phyloP scores from a whole-genome alignment of 2,797 vertebrate species.

The Channa striata region DNA sequence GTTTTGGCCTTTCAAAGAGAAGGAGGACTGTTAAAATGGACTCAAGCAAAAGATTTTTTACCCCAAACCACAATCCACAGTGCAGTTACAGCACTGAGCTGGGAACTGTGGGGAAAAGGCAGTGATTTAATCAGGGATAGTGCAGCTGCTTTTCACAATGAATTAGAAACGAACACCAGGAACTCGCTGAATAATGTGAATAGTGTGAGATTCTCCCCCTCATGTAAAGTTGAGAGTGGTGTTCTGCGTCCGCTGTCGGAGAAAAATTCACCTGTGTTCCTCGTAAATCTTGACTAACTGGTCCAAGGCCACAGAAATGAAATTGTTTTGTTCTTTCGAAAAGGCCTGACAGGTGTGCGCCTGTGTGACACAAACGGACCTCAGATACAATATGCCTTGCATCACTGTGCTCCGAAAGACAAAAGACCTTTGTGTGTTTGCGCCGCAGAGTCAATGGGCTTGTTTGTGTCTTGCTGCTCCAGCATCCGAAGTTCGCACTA shows the following conservation, averaged over 20 bases:
- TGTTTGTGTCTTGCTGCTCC: conserved; percentile 50
- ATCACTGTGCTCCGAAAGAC: conserved; percentile 38
- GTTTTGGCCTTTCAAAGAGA: not conserved
- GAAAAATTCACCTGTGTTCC: conserved; percentile 10
- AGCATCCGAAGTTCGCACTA: conserved; percentile 45
- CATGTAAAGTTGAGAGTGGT: not conserved
- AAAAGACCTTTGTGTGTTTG: conserved; percentile 63
- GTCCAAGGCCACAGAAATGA: not conserved
- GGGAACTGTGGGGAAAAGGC: conserved; percentile 26
- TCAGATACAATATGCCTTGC: conserved; percentile 34
- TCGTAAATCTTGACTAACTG: conserved; percentile 13
- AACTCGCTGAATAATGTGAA: not conserved
- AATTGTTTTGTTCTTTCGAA: not conserved
- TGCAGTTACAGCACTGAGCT: conserved; percentile 1
- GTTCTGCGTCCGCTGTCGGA: not conserved
- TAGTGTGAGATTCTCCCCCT: conserved; percentile 5
- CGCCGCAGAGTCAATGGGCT: conserved; percentile 50
- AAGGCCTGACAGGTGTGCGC: conserved; percentile 29
- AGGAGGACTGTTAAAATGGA: conserved; percentile 15
- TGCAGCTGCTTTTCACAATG: conserved; percentile 28
- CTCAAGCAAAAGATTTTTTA: not conserved
- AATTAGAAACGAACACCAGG: conserved; percentile 9
- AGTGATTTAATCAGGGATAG: conserved; percentile 48
- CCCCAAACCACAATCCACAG: not conserved
- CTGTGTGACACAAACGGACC: conserved; percentile 31